A percentile compares a stretch with the other conserved stretches of the same genome.
These are phyloP conservation scores for Cephus rjabovi DNA, from an alignment of 2,888 invertebrate genomes.

Conservation along the genomic window DNA sequence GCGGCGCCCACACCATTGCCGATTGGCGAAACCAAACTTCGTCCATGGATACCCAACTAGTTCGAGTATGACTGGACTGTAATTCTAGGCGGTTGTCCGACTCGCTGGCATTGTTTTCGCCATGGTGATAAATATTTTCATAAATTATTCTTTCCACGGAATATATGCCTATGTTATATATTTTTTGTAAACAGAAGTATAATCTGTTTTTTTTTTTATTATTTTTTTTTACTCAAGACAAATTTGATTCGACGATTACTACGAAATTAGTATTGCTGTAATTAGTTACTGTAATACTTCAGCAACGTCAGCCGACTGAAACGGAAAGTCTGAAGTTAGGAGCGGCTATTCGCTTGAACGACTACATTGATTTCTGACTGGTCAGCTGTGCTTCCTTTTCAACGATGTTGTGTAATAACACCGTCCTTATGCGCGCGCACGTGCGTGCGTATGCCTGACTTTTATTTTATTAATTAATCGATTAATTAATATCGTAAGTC, in stretches of 20 bases:
- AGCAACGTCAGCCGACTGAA: neutral
- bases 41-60: constrained; percentile 30
- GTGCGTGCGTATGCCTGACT: neutral
- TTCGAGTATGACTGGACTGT: constrained; percentile 7
- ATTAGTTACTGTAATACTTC: neutral
- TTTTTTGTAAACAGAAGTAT: neutral
- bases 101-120: neutral
- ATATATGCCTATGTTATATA: neutral
- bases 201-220: neutral
- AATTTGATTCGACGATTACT: neutral
- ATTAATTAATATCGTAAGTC: too few relatives aligned
- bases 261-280: neutral
- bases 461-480: neutral
- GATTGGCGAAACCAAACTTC: constrained; percentile 47
- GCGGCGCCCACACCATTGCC: constrained; percentile 43
- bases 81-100: neutral
- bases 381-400: constrained; percentile 4
- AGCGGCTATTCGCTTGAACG: neutral
- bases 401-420: neutral
- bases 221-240: neutral
- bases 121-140: neutral
- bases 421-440: neutral
- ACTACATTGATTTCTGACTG: neutral
- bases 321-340: neutral
- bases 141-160: too few relatives aligned